These are phyloP conservation scores for Ramphastos sulfuratus DNA, from an alignment of 2,113 vertebrate genomes.

Conservation along the genomic window DNA sequence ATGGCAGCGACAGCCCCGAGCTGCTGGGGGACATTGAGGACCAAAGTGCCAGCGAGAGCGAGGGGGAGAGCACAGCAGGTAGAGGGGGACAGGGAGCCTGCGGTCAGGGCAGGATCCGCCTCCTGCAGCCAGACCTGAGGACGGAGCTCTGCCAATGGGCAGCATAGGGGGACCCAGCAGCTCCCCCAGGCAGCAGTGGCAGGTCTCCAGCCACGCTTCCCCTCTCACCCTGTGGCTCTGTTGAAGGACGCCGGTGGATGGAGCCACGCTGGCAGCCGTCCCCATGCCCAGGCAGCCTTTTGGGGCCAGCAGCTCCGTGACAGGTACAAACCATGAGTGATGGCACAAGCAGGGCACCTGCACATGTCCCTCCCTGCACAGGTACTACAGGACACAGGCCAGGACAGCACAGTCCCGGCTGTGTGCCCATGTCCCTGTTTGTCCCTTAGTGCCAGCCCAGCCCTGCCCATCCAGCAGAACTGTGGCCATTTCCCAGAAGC, in stretches of 20 bases:
- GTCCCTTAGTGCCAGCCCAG: neutral
- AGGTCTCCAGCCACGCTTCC: fast-evolving
- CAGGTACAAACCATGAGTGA: neutral
- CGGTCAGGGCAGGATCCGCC: neutral
- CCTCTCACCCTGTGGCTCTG: neutral
- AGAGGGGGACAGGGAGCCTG: neutral
- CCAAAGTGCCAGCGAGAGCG: neutral
- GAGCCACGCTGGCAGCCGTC: neutral
- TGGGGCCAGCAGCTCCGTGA: neutral
- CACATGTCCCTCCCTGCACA: neutral
- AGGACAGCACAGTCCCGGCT: fast-evolving
- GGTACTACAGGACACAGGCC: neutral
- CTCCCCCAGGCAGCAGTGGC: neutral
- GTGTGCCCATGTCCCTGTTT: fast-evolving
- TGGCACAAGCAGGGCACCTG: neutral
- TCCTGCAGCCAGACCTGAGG: neutral
- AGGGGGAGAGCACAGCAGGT: neutral
- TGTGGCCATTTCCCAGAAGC: neutral
- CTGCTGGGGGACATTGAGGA: neutral
- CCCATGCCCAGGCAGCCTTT: fast-evolving
- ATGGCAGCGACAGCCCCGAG: neutral
- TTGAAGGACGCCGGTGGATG: neutral
- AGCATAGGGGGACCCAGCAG: fast-evolving
- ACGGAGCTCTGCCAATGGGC: neutral
- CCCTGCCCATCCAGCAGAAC: neutral